Evolutionary conservation across 1,140 invertebrate genomes (phyloP), one percentile per base, ranked within the genome.

Genomic region (Orchestia grillus): DNA sequence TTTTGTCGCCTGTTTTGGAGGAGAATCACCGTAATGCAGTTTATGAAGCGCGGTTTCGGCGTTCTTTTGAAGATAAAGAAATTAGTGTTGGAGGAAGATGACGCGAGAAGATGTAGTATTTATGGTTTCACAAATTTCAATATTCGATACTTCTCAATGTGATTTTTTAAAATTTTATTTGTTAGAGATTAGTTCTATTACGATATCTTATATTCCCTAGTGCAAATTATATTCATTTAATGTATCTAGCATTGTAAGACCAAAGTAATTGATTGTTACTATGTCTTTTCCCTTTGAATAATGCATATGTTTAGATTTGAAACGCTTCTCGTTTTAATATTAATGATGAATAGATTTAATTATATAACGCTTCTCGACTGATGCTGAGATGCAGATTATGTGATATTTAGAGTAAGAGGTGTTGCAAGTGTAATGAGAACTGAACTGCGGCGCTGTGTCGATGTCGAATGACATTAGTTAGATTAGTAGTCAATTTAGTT

Each of bases 21-120:
- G 95, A 36, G 0, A 28, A 94, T 40, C 96, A 96, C 62, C 95
- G 96, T 62, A 96, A 96, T 53, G 96, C 53, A 45, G 94, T 96
- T 40, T 96, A 96, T 77, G 41, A 96, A 44, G 87, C 28, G 43
- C 42, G 87, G 42, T 92, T 95, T 95, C 91, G 53, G 96, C 43
- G 44, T 77, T 77, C 62, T 77, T 77, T 36, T 3, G 62, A 36
- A 23, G 62, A 77, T 8, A 28, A 77, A 77, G 28, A 15, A 77
- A 36, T 77, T 36, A 77, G 28, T 77, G 62, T 28, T 77, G 15
- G 62, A 3, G 62, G 36, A 23, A 77, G 62, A 77, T 77, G 62
- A 77, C 62, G 6, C 28, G 11, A 36, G 28, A 77, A 77, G 36
- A 77, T 23, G 11, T 53, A 77, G 47, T 53, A 53, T 53, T 53